Conservation (phyloP, 23 tunicate species). For the Ciona savignyi region DNA sequence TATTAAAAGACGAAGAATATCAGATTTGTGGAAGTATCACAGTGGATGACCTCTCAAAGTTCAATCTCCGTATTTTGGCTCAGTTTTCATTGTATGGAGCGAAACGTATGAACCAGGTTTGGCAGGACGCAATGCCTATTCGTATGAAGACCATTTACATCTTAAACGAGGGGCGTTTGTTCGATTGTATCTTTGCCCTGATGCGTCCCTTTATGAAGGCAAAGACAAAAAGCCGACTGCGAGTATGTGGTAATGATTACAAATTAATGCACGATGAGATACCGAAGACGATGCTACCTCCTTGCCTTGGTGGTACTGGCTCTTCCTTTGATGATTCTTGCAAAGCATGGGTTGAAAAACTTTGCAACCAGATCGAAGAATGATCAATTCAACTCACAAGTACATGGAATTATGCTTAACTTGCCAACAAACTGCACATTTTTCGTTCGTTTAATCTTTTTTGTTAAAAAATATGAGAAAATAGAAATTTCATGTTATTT, state of each 20-base stretch:
- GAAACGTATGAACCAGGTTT: not conserved
- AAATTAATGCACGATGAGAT: too few relatives aligned
- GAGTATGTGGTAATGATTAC: too few relatives aligned
- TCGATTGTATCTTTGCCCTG: not conserved
- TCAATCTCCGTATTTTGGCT: not conserved
- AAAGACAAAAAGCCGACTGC: too few relatives aligned
- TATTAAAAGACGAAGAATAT: not conserved
- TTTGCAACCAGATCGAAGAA: too few relatives aligned
- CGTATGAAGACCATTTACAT: not conserved
- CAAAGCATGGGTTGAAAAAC: too few relatives aligned
- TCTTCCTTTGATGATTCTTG: not conserved
- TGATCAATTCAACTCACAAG: too few relatives aligned
- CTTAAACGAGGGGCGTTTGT: not conserved
- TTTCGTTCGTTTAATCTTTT: too few relatives aligned
- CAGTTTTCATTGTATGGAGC: not conserved
- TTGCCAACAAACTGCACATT: too few relatives aligned
- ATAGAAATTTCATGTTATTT: too few relatives aligned
- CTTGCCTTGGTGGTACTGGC: slow-evolving; percentile 36
- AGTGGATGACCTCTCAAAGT: not conserved
- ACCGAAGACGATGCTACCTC: slow-evolving; percentile 10
- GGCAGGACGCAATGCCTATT: slow-evolving; percentile 4
- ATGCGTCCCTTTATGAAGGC: not conserved
- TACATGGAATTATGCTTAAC: too few relatives aligned
- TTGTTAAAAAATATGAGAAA: too few relatives aligned
- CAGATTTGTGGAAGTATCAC: not conserved